Conservation (phyloP, 2,113 vertebrate species). For the Saimiri boliviensis region DNA sequence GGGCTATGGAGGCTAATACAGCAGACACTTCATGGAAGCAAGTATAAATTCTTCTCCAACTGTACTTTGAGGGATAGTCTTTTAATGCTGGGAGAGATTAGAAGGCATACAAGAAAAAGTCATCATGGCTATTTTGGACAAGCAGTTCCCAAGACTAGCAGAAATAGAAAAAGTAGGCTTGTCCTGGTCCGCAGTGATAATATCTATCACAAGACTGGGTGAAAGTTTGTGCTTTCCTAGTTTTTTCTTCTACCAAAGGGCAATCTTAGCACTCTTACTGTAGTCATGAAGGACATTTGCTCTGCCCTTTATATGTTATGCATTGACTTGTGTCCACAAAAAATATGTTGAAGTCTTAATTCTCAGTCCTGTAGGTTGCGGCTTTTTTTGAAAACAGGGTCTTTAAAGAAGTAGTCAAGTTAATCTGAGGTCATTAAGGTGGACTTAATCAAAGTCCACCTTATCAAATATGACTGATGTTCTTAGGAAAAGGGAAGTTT, state of each 20-base stretch:
- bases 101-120: background rate
- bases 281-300: background rate
- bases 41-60: background rate
- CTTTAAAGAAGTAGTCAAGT: background rate
- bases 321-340: background rate
- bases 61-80: background rate
- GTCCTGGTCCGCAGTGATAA: background rate
- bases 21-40: background rate
- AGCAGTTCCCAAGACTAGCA: background rate
- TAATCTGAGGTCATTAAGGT: background rate
- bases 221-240: accelerated
- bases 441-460: no score
- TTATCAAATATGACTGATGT: background rate
- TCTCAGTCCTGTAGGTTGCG: background rate
- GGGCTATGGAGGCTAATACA: background rate
- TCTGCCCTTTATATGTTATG: background rate
- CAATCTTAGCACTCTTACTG: background rate
- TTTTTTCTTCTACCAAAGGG: background rate
- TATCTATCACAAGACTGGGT: background rate
- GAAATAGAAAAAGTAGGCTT: background rate
- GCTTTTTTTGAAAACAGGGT: background rate
- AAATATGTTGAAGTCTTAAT: background rate
- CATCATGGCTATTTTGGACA: background rate
- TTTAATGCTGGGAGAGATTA: accelerated
- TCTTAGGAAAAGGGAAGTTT: background rate